Percentiles rank a stretch among this genome's conserved stretches.
These are phyloP conservation scores for Drosophila biarmipes DNA, from an alignment of 1,140 invertebrate species.

Conservation along the genomic window DNA sequence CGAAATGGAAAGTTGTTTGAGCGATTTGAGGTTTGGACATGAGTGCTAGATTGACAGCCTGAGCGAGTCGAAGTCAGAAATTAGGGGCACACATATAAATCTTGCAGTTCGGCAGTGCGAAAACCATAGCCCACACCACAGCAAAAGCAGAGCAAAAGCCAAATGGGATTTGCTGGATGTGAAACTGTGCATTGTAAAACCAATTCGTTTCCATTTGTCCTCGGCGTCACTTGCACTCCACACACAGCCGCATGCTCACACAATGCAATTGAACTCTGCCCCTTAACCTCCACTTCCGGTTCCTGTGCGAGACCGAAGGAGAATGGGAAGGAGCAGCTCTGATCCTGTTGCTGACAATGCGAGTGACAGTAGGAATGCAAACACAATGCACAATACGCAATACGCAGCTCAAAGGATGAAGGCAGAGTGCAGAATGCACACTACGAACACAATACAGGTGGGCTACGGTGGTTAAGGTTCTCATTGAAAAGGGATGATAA, in stretches of 20 bases:
- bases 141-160: constrained; percentile 20
- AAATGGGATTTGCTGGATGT: constrained; percentile 56
- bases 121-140: constrained; percentile 14
- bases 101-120: constrained; percentile 15
- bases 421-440: constrained; percentile 50
- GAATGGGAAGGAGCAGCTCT: constrained; percentile 3
- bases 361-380: constrained; percentile 63
- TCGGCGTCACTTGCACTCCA: constrained; percentile 46
- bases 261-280: constrained; percentile 61
- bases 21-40: constrained; percentile 23
- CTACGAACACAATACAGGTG: constrained; percentile 49
- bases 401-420: constrained; percentile 31
- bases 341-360: constrained; percentile 68
- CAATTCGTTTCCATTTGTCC: constrained; percentile 72
- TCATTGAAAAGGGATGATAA: constrained; percentile 1
- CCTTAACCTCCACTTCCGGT: constrained; percentile 36
- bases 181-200: constrained; percentile 60
- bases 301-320: constrained; percentile 16
- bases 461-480: constrained; percentile 13
- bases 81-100: constrained; percentile 45
- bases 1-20: constrained; percentile 40
- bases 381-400: constrained; percentile 59
- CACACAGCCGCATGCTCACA: constrained; percentile 8
- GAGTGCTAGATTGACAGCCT: constrained; percentile 20
- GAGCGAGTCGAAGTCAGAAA: constrained; percentile 30